Base-by-base conservation (phyloP, 2,113 vertebrate species). In the Prochilodus magdalenae region DNA sequence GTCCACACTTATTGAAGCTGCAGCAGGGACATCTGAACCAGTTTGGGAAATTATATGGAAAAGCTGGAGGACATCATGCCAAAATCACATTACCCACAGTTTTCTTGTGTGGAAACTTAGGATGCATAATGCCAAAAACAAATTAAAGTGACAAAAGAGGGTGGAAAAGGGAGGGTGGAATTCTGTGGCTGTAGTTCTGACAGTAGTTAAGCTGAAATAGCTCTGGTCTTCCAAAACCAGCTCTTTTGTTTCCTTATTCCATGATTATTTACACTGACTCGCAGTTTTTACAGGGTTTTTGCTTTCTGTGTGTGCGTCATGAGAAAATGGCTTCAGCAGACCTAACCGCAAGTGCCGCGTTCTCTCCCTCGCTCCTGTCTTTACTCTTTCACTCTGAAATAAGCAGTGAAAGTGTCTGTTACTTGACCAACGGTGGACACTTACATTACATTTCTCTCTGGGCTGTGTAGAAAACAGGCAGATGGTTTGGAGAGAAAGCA, bases 281-380 rank as follows among this genome's bases (percentile, higher is more conserved):
- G 86, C 87, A 88, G 73, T 84, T 89, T 85, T 88, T 91, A 84
- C 84, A 90, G 67, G 83, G 79, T 75, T 87, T 91, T 87, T 89
- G 77, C 83, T 81, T 83, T 90, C 85, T 75, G 33, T 86, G 86
- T 90, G 88, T 91, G 87, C 89, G 87, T 93, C 92, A 91, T 85
- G 84, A 91, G 88, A 88, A 93, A 92, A 93, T 92, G 89, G 86
- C 87, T 93, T 92, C 89, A 87, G 81, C 92, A 93, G 92, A 91
- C 79, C 62, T 71, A 22, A 92, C 91, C 92, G 76, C 90, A 91
- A 87, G 80, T 86, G 79, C 81, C 87, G 84, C 77, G 85, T 40
- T 75, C 65, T 89, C 76, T 83, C 53, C 70, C 44, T 73, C 33
- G 60, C 59, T 69, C 66, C 79, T 78, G 72, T 82, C 80, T 15